These are phyloP conservation scores for Toxotes chatareus DNA, from an alignment of 2,113 vertebrate species.

Conservation along the genomic window DNA sequence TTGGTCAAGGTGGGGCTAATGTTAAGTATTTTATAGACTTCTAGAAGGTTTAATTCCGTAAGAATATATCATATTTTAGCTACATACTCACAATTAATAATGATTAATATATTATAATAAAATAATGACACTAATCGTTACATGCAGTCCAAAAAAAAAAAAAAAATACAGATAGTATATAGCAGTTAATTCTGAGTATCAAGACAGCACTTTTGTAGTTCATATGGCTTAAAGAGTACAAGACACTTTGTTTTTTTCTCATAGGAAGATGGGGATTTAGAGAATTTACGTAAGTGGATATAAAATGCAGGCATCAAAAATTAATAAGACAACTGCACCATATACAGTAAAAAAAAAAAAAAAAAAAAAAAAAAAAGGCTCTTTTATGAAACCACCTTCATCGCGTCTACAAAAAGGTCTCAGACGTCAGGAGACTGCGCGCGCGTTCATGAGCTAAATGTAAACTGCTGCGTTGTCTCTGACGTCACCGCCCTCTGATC, in stretches of 20 bases:
- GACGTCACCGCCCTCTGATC: slow-evolving; percentile 71
- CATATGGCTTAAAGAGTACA: background rate
- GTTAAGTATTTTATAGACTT: background rate
- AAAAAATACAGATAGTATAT: background rate
- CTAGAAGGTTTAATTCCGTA: background rate
- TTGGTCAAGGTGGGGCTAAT: background rate
- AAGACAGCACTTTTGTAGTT: background rate
- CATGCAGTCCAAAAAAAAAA: background rate
- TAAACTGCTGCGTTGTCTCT: slow-evolving; percentile 25
- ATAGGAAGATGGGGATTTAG: background rate
- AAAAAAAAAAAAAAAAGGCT: background rate
- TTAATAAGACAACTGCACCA: background rate
- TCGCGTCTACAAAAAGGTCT: slow-evolving; percentile 8
- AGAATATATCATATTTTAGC: background rate
- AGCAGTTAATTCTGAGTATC: background rate
- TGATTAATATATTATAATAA: background rate
- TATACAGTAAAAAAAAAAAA: too few species aligned
- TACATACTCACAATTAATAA: background rate
- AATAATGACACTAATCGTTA: background rate
- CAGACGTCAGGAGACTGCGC: slow-evolving; percentile 51
- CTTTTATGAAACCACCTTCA: slow-evolving; percentile 1
- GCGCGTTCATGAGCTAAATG: slow-evolving; percentile 50
- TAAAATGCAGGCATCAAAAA: background rate
- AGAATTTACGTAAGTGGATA: background rate
- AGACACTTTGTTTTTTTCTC: background rate